Conservation (phyloP, 2,113 vertebrate genomes). For the Danionella cerebrum region DNA sequence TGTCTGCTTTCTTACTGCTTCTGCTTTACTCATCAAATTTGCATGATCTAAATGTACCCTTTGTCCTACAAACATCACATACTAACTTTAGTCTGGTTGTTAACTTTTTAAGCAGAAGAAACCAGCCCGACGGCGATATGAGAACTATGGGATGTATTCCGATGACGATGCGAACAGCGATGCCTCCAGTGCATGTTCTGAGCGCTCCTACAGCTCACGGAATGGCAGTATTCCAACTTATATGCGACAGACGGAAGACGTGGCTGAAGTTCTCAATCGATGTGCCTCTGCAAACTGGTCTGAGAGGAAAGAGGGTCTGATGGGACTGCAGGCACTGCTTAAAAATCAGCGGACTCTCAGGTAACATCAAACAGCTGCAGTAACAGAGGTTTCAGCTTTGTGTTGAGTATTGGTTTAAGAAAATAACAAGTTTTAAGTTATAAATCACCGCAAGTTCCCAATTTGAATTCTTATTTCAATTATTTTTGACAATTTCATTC, state of each 20-base stretch:
- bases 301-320: constrained; percentile 89
- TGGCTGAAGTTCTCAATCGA: constrained; percentile 92
- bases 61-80: neutral
- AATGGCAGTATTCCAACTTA: constrained; percentile 92
- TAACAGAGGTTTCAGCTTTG: too few species aligned
- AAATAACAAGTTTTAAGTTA: too few species aligned
- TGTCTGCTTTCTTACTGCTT: constrained; percentile 9
- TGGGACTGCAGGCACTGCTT: constrained; percentile 85
- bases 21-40: neutral
- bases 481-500: too few species aligned
- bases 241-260: constrained; percentile 92
- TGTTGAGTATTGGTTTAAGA: too few species aligned
- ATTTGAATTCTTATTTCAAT: too few species aligned
- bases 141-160: constrained; percentile 88
- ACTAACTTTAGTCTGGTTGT: neutral
- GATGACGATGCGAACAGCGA: constrained; percentile 96
- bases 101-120: constrained; percentile 71
- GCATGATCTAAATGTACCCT: neutral
- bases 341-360: constrained; percentile 93
- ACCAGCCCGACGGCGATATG: constrained; percentile 83
- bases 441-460: too few species aligned
- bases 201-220: constrained; percentile 89
- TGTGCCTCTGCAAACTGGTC: constrained; percentile 97
- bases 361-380: constrained; percentile 45
- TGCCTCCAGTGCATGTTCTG: constrained; percentile 91